These are phyloP conservation scores for Oryzias melastigma DNA, from an alignment of 2,113 vertebrate species.

Conservation along the genomic window DNA sequence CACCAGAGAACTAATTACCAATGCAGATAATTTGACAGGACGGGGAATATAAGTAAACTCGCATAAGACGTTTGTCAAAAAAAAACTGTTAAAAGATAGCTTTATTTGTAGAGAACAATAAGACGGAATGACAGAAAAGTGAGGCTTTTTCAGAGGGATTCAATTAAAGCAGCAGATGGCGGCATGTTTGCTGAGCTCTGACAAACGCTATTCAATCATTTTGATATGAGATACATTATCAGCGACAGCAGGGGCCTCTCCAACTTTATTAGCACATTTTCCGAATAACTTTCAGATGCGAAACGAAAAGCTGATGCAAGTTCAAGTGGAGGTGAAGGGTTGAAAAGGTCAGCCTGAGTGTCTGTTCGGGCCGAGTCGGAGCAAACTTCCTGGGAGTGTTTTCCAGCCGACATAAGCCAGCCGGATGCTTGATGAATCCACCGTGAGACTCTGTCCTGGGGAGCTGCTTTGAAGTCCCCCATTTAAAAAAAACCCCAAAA, in stretches of 20 bases:
- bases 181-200: slow-evolving; percentile 2
- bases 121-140: slow-evolving; percentile 24
- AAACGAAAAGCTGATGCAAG: slow-evolving; percentile 8
- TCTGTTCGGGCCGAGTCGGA: slow-evolving; percentile 33
- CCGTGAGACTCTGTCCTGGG: slow-evolving; percentile 12
- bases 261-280: slow-evolving; percentile 11
- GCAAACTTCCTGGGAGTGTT: slow-evolving; percentile 46
- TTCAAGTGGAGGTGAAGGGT: slow-evolving; percentile 38
- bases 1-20: slow-evolving; percentile 74
- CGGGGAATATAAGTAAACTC: slow-evolving; percentile 42
- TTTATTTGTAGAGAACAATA: slow-evolving; percentile 26
- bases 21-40: slow-evolving; percentile 58
- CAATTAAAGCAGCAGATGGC: slow-evolving; percentile 25
- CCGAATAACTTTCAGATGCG: slow-evolving; percentile 41
- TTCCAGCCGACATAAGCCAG: slow-evolving; percentile 42
- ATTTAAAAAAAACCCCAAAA: no score
- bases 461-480: not conserved
- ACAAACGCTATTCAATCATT: slow-evolving; percentile 15
- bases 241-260: not conserved
- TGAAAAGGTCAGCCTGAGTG: slow-evolving; percentile 30
- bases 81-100: slow-evolving; percentile 12
- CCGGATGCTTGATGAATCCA: slow-evolving; percentile 29
- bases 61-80: slow-evolving; percentile 16
- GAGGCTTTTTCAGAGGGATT: slow-evolving; percentile 28
- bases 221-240: slow-evolving; percentile 11